Percentiles rank a stretch among this genome's conserved stretches.
Evolutionary conservation across 2,113 vertebrate genomes (phyloP).

Genomic region (Acrocephalus arundinaceus): DNA sequence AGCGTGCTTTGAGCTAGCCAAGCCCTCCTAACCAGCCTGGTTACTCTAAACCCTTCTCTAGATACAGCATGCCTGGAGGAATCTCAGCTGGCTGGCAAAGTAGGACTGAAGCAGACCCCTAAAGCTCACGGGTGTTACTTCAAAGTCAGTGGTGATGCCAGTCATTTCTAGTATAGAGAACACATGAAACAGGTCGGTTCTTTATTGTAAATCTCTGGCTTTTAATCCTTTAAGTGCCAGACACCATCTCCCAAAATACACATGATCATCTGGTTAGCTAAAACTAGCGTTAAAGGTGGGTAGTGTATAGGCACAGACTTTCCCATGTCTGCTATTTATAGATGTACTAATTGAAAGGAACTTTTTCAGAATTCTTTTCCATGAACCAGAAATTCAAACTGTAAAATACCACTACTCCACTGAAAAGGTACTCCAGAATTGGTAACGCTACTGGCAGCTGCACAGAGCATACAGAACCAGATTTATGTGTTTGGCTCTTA

Average conservation of each 20-base stretch:
- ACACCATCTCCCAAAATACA: slow-evolving; percentile 47
- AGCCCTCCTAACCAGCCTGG: neutral
- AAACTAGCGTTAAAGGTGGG: slow-evolving; percentile 28
- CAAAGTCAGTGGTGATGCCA: neutral
- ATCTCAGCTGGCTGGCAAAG: neutral
- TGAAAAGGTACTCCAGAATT: neutral
- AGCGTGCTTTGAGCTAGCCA: neutral
- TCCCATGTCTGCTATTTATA: neutral
- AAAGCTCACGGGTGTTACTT: neutral
- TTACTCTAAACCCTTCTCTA: neutral
- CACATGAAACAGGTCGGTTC: neutral
- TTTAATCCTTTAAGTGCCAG: slow-evolving; percentile 25
- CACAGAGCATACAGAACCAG: neutral
- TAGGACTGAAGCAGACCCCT: neutral
- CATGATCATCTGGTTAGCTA: slow-evolving; percentile 33
- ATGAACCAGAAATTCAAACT: neutral
- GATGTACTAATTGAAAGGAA: neutral
- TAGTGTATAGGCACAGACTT: slow-evolving; percentile 19
- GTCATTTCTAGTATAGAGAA: neutral
- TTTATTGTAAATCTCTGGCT: neutral
- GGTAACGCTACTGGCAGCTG: neutral
- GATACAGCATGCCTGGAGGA: neutral
- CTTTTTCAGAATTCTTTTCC: neutral
- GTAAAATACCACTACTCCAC: neutral
- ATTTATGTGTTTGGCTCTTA: neutral